Conservation (phyloP, 2,888 invertebrate genomes). For the Parnassius mnemosyne region DNA sequence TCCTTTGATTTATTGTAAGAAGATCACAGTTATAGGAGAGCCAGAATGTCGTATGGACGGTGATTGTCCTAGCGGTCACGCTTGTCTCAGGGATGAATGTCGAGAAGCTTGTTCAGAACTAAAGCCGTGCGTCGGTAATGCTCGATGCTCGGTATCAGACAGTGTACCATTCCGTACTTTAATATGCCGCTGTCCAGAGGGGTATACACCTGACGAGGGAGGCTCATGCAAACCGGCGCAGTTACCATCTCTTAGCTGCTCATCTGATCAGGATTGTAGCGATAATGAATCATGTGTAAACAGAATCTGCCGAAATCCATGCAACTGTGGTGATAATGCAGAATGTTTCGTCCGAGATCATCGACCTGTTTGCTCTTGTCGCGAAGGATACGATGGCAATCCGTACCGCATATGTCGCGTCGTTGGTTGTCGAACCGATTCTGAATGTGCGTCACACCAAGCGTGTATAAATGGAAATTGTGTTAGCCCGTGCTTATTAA, state of each 20-base stretch:
- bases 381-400: constrained; percentile 91
- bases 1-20: constrained; percentile 88
- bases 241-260: constrained; percentile 87
- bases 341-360: constrained; percentile 91
- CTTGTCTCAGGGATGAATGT: constrained; percentile 89
- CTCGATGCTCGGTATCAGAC: constrained; percentile 90
- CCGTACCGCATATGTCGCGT: constrained; percentile 90
- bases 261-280: constrained; percentile 88
- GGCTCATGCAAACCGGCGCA: constrained; percentile 88
- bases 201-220: constrained; percentile 89
- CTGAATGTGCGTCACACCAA: constrained; percentile 90
- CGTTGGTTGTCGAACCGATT: constrained; percentile 90
- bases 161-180: constrained; percentile 92
- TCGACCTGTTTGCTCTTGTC: constrained; percentile 92
- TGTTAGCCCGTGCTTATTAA: constrained; percentile 90
- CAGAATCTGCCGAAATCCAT: constrained; percentile 91
- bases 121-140: constrained; percentile 87
- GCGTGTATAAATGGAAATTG: constrained; percentile 93
- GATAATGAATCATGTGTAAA: constrained; percentile 91
- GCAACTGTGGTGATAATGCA: constrained; percentile 92
- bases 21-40: constrained; percentile 66
- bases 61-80: constrained; percentile 89
- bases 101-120: constrained; percentile 88
- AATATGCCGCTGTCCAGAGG: constrained; percentile 93
- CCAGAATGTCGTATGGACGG: constrained; percentile 88